Base-by-base conservation (phyloP, 2,113 vertebrate species). In the Mesitornis unicolor region DNA sequence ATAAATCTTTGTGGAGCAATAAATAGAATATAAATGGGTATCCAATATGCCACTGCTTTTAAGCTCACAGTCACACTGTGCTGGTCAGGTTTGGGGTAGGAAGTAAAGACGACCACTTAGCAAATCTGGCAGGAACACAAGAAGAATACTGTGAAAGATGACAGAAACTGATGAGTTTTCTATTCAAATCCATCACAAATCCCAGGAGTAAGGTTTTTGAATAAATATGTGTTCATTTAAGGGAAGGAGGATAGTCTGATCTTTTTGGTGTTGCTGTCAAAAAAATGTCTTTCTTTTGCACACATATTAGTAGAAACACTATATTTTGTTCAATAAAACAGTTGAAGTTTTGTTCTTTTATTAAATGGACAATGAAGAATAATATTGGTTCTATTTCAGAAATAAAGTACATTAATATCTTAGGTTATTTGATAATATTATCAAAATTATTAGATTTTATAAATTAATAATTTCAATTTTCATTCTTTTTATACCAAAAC, bases 21-120 rank as follows among this genome's bases (percentile, higher is more conserved):
- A 97, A 96, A 93, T 90, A 93, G 91, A 94, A 95, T 97, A 97
- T 96, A 93, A 95, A 96, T 95, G 84, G 77, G 61, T 94, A 95
- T 96, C 88, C 93, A 97, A 95, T 95, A 95, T 71, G 89, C 84
- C 89, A 45, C 56, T 89, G 60, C 89, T 95, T 96, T 93, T 78
- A 95, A 95, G 69, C 93, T 97, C 86, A 40, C 84, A 89, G 84
- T 95, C 93, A 84, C 45, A 87, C 89, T 96, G 89, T 93, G 93
- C 84, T 76, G 38, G 35, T 91, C 81, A 48, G 81, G 28, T 67
- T 84, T 82, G 63, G 80, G 43, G n/a, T 95, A 94, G 94, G 91
- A 97, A 96, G 89, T 76, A 73, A 89, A 85, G 74, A 69, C 6
- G 1, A 88, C 57, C 0, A 8, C 70, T 80, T 73, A 91, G 92